Evolutionary conservation across 2,113 vertebrate species (phyloP), one percentile per base, ranked within the genome.

Genomic region (Dicaeum eximium): DNA sequence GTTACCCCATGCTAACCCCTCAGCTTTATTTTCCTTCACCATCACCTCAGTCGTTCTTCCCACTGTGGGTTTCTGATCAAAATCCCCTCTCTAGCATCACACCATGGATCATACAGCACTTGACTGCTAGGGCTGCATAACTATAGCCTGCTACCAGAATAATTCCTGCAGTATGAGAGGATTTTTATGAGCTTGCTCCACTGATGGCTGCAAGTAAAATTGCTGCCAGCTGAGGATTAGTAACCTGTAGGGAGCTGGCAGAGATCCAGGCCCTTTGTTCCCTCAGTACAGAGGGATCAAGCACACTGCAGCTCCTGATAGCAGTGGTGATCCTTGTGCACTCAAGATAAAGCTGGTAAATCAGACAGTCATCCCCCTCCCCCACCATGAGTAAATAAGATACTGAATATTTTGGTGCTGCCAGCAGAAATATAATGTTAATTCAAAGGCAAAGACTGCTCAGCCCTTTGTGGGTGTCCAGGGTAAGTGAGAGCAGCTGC

Each of bases 251-350:
- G 58, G 86, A 83, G n/a, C 67, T 96, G 92, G 82, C 92, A 88
- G 42, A 60, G 31, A 53, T 91, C 95, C 92, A 96, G 82, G 17
- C 22, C 69, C 61, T 94, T 94, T 94, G 60, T 91, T 92, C 38
- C 38, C 51, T 78, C 51, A 40, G 4, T 13, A 60, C 35, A 87
- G 73, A 60, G 33, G 73, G 65, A 87, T 90, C 86, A 89, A 85
- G 74, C 17, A 18, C 4, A 0, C 51, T 50, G 66, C 30, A 44
- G 45, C 70, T 72, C 80, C 72, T 47, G 62, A 82, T 35, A 69
- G 33, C 45, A 33, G 2, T 4, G 3, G 28, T 47, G 61, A 71
- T 79, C 61, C 57, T 87, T 45, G 37, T 42, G 54, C 27, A 60
- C 57, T 35, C 47, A 24, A 83, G 86, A 95, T 80, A 92, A 84